phyloP scores from a whole-genome alignment of 1,140 invertebrate genomes.

The Himalopsyche phryganea region DNA sequence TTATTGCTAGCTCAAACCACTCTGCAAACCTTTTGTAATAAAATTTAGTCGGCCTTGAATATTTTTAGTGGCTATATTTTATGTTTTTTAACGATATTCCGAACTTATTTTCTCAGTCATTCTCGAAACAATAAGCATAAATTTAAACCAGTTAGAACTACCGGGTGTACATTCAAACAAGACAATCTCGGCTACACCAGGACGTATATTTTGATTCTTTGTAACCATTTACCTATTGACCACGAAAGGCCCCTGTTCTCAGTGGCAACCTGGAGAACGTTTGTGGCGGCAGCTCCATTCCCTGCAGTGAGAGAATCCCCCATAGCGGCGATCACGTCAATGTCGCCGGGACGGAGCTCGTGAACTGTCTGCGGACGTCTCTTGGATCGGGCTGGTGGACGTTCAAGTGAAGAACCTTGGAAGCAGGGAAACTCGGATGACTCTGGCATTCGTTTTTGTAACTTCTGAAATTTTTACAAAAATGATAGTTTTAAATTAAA shows the following conservation, averaged over 20 bases:
- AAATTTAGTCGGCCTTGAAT: no score
- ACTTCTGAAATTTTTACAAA: no score
- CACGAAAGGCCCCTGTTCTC: constrained; percentile 53
- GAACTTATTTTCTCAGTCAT: no score
- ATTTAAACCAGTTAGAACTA: no score
- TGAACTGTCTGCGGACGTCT: constrained; percentile 46
- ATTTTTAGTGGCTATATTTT: no score
- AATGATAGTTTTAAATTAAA: no score
- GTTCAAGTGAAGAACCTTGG: neutral
- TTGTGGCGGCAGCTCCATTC: constrained; percentile 54
- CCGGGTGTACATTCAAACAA: neutral
- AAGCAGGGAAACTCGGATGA: neutral
- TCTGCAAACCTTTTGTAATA: no score
- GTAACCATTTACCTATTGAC: constrained; percentile 45
- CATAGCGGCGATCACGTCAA: constrained; percentile 65
- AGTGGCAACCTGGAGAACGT: constrained; percentile 42
- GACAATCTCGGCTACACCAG: neutral
- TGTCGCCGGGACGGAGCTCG: constrained; percentile 60
- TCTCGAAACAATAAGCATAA: no score
- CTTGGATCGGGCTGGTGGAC: neutral
- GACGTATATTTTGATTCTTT: no score
- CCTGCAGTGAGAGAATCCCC: constrained; percentile 69
- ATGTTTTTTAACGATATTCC: no score
- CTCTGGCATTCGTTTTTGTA: no score
- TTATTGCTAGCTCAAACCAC: no score